Conservation (phyloP, 30 jellyfish, hydroid and myxozoan genomes). For the Nemopilema nomurai region DNA sequence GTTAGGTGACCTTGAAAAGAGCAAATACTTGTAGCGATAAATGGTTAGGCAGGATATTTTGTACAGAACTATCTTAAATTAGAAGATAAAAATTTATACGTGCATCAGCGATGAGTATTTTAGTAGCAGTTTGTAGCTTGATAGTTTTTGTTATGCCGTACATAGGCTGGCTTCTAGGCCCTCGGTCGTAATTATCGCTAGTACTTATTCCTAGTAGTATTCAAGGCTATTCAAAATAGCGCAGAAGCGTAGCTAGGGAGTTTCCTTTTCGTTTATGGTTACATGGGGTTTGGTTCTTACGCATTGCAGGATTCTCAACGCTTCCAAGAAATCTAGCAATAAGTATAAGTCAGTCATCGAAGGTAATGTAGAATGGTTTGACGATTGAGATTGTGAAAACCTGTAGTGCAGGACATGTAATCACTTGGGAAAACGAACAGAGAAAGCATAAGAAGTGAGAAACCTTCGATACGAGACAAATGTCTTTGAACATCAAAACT, state of each 20-base stretch:
- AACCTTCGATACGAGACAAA: too few species aligned
- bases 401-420: too few species aligned
- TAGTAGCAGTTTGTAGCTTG: conserved; percentile 19
- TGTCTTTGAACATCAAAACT: too few species aligned
- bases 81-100: conserved; percentile 28
- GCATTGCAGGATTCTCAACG: too few species aligned
- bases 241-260: too few species aligned
- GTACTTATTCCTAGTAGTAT: not conserved
- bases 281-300: not conserved
- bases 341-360: too few species aligned
- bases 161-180: not conserved
- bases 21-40: not conserved
- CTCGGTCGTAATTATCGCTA: not conserved
- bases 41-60: conserved; percentile 7
- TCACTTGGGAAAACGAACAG: too few species aligned
- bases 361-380: too few species aligned
- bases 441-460: too few species aligned
- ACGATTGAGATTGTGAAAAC: too few species aligned
- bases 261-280: too few species aligned
- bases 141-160: not conserved
- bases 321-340: too few species aligned
- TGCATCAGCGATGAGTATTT: conserved; percentile 8
- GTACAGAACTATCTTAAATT: conserved; percentile 23
- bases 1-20: not conserved
- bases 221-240: not conserved